Percentiles rank a stretch among this genome's conserved stretches.
These are phyloP conservation scores for Ciconia nigra DNA, from an alignment of 2,797 vertebrate species.

Conservation along the genomic window DNA sequence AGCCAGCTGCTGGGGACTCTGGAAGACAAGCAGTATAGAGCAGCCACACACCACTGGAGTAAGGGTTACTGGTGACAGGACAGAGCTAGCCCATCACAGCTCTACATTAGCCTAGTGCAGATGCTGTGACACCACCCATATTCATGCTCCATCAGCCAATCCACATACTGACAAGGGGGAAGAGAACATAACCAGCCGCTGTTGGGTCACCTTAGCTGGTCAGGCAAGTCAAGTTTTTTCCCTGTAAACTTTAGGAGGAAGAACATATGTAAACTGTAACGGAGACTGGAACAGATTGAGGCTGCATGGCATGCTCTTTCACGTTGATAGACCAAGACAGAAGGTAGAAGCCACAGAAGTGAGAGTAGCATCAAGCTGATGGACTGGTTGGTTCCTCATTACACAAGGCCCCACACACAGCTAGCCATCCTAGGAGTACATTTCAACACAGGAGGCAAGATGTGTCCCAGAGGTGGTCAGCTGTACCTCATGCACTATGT, in stretches of 20 bases:
- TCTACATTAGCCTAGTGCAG: not conserved
- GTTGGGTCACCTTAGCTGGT: not conserved
- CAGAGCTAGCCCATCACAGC: not conserved
- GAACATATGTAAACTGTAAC: not conserved
- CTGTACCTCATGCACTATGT: not conserved
- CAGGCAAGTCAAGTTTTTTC: not conserved
- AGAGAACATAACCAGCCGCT: not conserved
- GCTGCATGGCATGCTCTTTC: not conserved
- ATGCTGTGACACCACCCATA: not conserved
- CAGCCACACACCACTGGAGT: not conserved
- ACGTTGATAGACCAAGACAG: not conserved
- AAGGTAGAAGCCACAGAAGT: not conserved
- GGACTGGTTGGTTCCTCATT: not conserved
- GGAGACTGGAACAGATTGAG: not conserved
- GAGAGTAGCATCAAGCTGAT: not conserved
- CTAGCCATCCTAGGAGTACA: not conserved
- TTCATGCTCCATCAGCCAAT: not conserved
- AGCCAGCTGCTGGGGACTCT: not conserved
- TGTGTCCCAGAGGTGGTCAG: not conserved
- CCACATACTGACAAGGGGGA: not conserved
- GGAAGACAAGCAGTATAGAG: not conserved
- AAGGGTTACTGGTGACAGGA: not conserved
- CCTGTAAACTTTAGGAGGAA: not conserved
- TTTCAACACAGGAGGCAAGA: not conserved
- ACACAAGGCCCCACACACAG: not conserved